Evolutionary conservation across 2,888 invertebrate species (phyloP), one percentile per base, ranked within the genome.

Genomic region (Amphiduros pacificus): DNA sequence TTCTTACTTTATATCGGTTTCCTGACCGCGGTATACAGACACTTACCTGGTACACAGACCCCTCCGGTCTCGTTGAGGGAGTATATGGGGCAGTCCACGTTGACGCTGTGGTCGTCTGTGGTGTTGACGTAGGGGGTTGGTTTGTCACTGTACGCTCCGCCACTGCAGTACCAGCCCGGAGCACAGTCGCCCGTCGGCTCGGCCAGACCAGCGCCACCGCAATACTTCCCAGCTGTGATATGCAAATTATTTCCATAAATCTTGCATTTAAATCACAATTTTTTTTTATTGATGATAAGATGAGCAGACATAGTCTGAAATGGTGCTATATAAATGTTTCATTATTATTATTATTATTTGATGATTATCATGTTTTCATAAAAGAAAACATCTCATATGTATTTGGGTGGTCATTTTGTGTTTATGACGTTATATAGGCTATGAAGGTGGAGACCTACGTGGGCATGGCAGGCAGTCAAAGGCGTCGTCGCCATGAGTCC

Each of bases 161-260:
- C 71, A 4, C 70, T 69, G 57, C 80, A 80, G 70, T 71, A 80
- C 78, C 78, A 80, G 22, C 80, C 80, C 17, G 73, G 70, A 6
- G 73, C 66, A 70, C 80, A 80, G 59, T 72, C 69, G 14, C 72
- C 76, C 14, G 73, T 72, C 11, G 80, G 80, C 59, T 73, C 76
- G 3, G 75, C 61, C 51, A 77, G 65, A 4, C 77, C 79, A 31
- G 67, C 74, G 1, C 71, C 69, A 31, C 65, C 73, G 68, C 80
- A 80, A 67, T 76, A 79, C 61, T 73, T 67, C 5, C 80, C 80
- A 65, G 71, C 78, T 79, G 72, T 36, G 9, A 9, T 9, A 36
- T n/a, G n/a, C n/a, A n/a, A n/a, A n/a, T n/a, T n/a, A n/a, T n/a
- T n/a, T n/a, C n/a, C n/a, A n/a, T n/a, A n/a, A n/a, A n/a, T n/a